A percentile compares a stretch with the other conserved stretches of the same genome.
Evolutionary conservation across 2,113 vertebrate genomes (phyloP).

Genomic region (Meriones unguiculatus): DNA sequence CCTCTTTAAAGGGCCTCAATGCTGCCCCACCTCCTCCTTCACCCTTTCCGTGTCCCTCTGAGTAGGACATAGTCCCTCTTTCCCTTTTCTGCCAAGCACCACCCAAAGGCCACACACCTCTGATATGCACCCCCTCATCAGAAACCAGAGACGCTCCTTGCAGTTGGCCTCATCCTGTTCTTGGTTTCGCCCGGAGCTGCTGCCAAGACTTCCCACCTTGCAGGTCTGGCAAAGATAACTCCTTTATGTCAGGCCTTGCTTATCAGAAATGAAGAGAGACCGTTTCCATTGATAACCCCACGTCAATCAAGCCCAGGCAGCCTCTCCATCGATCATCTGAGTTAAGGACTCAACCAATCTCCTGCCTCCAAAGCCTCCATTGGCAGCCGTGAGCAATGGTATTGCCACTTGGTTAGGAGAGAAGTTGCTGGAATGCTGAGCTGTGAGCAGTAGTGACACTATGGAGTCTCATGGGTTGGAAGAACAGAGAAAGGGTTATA

Average conservation of each 20-base stretch:
- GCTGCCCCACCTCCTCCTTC: neutral
- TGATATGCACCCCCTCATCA: slow-evolving; percentile 53
- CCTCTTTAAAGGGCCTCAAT: neutral
- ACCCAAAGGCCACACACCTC: neutral
- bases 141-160: slow-evolving; percentile 63
- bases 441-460: neutral
- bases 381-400: neutral
- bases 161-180: slow-evolving; percentile 65
- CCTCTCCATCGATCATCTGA: neutral
- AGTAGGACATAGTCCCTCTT: neutral
- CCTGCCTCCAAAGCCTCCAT: slow-evolving; percentile 11
- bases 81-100: neutral
- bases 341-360: neutral
- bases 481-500: slow-evolving; percentile 42
- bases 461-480: neutral
- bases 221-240: slow-evolving; percentile 61
- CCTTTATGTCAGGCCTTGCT: slow-evolving; percentile 26
- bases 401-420: neutral
- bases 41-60: neutral
- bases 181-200: slow-evolving; percentile 76
- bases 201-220: slow-evolving; percentile 81
- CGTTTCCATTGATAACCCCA: slow-evolving; percentile 15
- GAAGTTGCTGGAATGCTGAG: neutral
- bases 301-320: slow-evolving; percentile 5
- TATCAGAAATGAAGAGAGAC: slow-evolving; percentile 60